These are phyloP conservation scores for Akabosia matsudoensis DNA, from an alignment of 1,140 invertebrate species.

Conservation along the genomic window DNA sequence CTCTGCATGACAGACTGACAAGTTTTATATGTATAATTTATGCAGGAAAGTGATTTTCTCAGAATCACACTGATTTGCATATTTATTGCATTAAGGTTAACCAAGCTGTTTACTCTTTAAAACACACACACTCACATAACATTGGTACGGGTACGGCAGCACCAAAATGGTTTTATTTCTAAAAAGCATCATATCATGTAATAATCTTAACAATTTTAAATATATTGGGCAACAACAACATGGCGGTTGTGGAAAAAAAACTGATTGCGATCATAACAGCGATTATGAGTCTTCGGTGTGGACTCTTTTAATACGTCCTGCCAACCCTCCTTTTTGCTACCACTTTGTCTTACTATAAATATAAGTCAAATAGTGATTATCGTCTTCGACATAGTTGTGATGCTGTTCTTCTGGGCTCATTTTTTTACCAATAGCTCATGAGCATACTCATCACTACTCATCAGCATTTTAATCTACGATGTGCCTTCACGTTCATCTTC, in stretches of 20 bases:
- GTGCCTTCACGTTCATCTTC: too few relatives aligned
- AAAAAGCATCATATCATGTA: background rate
- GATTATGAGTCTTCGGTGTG: background rate
- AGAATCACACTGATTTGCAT: constrained; percentile 23
- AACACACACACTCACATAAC: background rate
- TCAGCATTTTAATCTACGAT: too few relatives aligned
- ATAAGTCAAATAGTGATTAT: too few relatives aligned
- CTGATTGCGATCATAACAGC: background rate
- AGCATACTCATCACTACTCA: too few relatives aligned
- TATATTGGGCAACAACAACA: background rate
- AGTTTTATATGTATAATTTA: constrained; percentile 25
- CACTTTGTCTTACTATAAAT: too few relatives aligned
- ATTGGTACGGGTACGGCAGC: too few relatives aligned
- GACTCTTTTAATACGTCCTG: too few relatives aligned
- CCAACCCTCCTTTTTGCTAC: too few relatives aligned
- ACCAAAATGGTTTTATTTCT: background rate
- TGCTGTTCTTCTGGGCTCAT: too few relatives aligned
- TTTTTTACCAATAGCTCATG: too few relatives aligned
- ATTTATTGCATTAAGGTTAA: constrained; percentile 24
- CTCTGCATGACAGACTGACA: constrained; percentile 19
- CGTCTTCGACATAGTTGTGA: too few relatives aligned
- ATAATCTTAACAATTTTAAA: background rate
- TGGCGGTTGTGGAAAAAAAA: background rate
- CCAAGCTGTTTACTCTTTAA: background rate
- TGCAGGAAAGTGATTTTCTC: constrained; percentile 24